Conservation (phyloP, 2,113 vertebrate species). For the Oostethus manadensis region DNA sequence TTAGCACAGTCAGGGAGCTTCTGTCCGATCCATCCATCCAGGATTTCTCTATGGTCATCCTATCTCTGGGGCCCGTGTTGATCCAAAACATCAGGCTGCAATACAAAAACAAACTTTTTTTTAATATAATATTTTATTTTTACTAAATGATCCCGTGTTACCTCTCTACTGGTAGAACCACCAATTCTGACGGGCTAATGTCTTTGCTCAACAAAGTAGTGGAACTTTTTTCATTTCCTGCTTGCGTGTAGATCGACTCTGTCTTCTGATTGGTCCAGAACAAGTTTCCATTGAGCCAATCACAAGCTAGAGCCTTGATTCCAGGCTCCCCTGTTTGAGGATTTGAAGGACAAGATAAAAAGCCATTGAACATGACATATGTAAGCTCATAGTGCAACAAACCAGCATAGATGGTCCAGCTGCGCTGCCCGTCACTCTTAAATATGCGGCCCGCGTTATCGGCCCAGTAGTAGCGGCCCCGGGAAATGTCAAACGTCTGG, state of each 20-base stretch:
- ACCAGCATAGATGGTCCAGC: conserved; percentile 72
- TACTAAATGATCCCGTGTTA: conserved; percentile 28
- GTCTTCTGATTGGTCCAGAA: conserved; percentile 81
- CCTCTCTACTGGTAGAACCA: conserved; percentile 78
- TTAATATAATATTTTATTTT: neutral
- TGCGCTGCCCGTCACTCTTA: conserved; percentile 54
- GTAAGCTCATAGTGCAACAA: conserved; percentile 3
- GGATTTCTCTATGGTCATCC: conserved; percentile 73
- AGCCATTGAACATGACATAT: neutral
- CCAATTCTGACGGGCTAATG: conserved; percentile 76
- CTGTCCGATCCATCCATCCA: conserved; percentile 85
- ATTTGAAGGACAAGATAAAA: neutral
- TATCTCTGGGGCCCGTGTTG: conserved; percentile 63
- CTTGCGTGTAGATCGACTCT: conserved; percentile 70
- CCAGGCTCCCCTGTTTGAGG: conserved; percentile 65
- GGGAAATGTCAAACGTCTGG: conserved; percentile 72
- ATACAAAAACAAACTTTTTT: neutral
- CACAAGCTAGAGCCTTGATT: conserved; percentile 78
- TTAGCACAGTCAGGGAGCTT: conserved; percentile 65
- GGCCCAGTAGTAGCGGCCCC: conserved; percentile 78
- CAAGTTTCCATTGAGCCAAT: conserved; percentile 84
- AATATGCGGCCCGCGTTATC: conserved; percentile 71
- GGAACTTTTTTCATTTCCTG: conserved; percentile 73
- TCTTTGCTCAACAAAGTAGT: conserved; percentile 76
- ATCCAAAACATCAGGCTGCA: conserved; percentile 85